These are phyloP conservation scores for Alcis repandata DNA, from an alignment of 2,888 invertebrate genomes.

Conservation along the genomic window DNA sequence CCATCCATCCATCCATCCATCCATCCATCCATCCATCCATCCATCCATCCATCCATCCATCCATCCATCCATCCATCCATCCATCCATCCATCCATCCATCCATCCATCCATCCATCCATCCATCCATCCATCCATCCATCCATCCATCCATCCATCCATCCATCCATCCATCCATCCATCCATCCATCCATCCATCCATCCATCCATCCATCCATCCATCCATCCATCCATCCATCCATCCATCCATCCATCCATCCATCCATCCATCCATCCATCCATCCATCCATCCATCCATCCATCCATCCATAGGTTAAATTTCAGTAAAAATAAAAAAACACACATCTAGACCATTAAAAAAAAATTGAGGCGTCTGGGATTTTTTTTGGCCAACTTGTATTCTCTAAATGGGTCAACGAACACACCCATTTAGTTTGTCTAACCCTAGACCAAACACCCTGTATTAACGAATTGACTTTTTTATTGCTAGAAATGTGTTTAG, in stretches of 20 bases:
- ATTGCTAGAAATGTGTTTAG: too few species aligned
- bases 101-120: slow-evolving; percentile 1
- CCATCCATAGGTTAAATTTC: too few species aligned
- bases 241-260: slow-evolving; percentile 1
- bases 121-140: slow-evolving; percentile 1
- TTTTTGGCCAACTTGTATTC: too few species aligned
- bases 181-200: slow-evolving; percentile 1
- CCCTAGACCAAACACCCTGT: too few species aligned
- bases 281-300: slow-evolving; percentile 1
- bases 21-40: slow-evolving; percentile 1
- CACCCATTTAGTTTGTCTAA: too few species aligned
- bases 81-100: slow-evolving; percentile 1
- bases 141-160: slow-evolving; percentile 1
- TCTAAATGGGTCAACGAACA: too few species aligned
- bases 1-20: slow-evolving; percentile 1
- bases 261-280: slow-evolving; percentile 1
- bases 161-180: slow-evolving; percentile 1
- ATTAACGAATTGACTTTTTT: too few species aligned
- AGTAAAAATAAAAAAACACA: too few species aligned
- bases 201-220: slow-evolving; percentile 1
- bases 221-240: slow-evolving; percentile 1
- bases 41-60: slow-evolving; percentile 1
- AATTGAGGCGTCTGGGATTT: too few species aligned
- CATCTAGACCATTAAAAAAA: too few species aligned
- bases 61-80: slow-evolving; percentile 1